Conservation (phyloP, 2,888 invertebrate genomes). For the Acanthosepion esculentum region DNA sequence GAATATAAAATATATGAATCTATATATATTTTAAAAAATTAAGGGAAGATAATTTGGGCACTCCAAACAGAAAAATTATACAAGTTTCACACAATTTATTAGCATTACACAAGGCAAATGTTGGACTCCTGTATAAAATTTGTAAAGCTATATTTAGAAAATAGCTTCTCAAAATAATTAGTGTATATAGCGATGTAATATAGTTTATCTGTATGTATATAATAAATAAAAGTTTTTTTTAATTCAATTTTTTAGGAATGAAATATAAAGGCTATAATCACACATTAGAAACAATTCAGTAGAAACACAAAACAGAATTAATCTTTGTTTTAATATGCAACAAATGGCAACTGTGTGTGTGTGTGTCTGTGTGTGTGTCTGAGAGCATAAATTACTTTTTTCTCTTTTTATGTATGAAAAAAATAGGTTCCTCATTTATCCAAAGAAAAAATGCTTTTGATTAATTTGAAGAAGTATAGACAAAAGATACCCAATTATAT, state of each 20-base stretch:
- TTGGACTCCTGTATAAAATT: neutral
- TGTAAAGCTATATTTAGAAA: neutral
- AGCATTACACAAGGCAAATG: neutral
- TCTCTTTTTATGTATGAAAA: neutral
- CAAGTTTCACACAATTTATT: too few relatives aligned
- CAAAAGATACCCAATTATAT: neutral
- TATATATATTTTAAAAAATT: neutral
- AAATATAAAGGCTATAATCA: neutral
- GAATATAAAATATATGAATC: constrained; percentile 6
- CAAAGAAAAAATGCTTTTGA: constrained; percentile 20
- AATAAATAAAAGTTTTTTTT: neutral
- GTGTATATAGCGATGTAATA: neutral
- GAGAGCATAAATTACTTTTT: too few relatives aligned
- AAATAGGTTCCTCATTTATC: neutral
- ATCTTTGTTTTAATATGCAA: neutral
- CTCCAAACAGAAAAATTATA: too few relatives aligned
- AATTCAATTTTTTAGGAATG: neutral
- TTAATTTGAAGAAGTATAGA: neutral
- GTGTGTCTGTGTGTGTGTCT: neutral
- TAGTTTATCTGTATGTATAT: neutral
- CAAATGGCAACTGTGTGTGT: neutral
- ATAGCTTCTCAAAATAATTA: neutral
- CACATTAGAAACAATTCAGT: neutral
- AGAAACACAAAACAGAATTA: neutral
- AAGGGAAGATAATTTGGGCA: neutral